Conservation (phyloP, 2,888 invertebrate genomes). For the Fragum fragum region DNA sequence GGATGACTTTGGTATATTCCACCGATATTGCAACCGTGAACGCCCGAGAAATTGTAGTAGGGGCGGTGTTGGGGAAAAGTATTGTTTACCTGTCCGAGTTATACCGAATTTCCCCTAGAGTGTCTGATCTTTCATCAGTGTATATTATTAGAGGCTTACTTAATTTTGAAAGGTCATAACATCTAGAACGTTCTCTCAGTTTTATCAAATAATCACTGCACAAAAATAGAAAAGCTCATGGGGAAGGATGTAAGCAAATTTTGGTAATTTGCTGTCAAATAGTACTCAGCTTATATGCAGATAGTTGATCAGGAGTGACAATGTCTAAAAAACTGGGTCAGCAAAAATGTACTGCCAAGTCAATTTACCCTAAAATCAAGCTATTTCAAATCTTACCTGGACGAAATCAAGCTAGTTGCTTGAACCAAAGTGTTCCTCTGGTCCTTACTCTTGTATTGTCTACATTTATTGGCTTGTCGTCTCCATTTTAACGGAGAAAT, state of each 20-base stretch:
- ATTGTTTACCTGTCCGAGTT: no score
- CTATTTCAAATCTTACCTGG: conserved; percentile 67
- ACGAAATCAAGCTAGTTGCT: conserved; percentile 77
- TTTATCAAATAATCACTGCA: not conserved
- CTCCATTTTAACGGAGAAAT: conserved; percentile 64
- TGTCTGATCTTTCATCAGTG: conserved; percentile 2
- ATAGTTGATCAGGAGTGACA: not conserved
- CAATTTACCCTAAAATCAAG: no score
- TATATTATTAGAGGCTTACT: conserved; percentile 12
- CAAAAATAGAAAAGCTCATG: not conserved
- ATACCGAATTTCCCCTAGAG: no score
- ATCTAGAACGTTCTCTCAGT: not conserved
- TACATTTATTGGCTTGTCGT: conserved; percentile 72
- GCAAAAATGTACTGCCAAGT: no score
- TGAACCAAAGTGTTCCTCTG: conserved; percentile 80
- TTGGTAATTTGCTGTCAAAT: no score
- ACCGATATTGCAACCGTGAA: no score
- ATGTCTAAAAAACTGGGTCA: conserved; percentile 2
- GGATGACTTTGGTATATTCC: no score
- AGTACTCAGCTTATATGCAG: no score
- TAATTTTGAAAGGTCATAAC: not conserved
- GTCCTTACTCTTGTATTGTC: conserved; percentile 74
- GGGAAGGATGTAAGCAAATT: no score
- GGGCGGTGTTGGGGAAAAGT: no score
- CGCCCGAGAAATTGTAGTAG: no score